Evolutionary conservation across 2,888 invertebrate species (phyloP).

Genomic region (Sialis lutaria): DNA sequence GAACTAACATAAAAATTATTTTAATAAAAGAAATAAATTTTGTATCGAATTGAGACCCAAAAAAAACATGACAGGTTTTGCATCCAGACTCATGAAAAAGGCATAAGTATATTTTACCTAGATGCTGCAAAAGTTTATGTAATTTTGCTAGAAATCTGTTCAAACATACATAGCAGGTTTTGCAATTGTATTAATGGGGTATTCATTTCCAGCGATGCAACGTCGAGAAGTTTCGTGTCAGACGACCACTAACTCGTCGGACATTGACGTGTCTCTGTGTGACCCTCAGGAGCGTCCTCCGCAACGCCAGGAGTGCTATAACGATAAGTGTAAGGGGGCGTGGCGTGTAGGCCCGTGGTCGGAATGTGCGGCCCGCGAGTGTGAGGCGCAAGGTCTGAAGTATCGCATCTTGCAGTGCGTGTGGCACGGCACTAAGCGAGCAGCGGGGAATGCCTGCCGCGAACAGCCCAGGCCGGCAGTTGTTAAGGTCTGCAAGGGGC

Average conservation of each 20-base stretch:
- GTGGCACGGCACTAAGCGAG: conserved; percentile 70
- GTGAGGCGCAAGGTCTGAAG: conserved; percentile 68
- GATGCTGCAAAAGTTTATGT: no score
- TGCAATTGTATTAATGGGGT: not conserved
- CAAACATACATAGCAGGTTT: not conserved
- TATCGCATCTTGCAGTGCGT: conserved; percentile 83
- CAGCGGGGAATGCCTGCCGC: conserved; percentile 75
- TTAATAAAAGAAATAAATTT: no score
- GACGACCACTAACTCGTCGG: conserved; percentile 20
- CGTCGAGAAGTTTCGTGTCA: conserved; percentile 47
- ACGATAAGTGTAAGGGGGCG: conserved; percentile 67
- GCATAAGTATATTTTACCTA: no score
- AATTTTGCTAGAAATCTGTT: no score
- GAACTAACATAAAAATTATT: no score
- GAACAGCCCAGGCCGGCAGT: conserved; percentile 59
- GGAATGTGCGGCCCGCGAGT: conserved; percentile 64
- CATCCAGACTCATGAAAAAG: no score
- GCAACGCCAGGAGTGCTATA: conserved; percentile 63
- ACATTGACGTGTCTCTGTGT: conserved; percentile 35
- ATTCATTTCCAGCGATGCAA: conserved; percentile 42
- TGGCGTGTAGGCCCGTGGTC: conserved; percentile 92
- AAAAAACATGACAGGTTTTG: no score
- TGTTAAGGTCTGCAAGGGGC: conserved; percentile 57
- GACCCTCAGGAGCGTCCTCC: conserved; percentile 56
- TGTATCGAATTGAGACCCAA: no score